These are phyloP conservation scores for Drosophila burlai DNA, from an alignment of 1,140 invertebrate genomes.

Conservation along the genomic window DNA sequence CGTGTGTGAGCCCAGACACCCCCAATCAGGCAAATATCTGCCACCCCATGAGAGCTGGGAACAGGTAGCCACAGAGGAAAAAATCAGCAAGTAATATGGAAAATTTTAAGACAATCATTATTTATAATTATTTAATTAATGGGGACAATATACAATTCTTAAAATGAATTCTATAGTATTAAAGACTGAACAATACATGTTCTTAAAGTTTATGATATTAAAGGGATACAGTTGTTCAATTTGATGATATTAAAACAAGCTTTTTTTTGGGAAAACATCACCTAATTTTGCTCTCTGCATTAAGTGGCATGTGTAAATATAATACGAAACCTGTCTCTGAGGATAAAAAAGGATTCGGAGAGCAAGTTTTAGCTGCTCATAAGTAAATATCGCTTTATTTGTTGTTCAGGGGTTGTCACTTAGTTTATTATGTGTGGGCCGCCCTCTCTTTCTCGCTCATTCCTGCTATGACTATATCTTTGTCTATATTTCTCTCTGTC, in stretches of 20 bases:
- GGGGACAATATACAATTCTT: neutral
- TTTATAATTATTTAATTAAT: neutral
- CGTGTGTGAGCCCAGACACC: constrained; percentile 17
- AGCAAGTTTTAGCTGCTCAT: constrained; percentile 35
- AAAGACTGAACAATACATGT: neutral
- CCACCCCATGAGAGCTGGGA: constrained; percentile 31
- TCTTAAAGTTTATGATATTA: neutral
- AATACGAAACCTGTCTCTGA: constrained; percentile 29
- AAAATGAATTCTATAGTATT: neutral
- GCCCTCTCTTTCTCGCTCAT: neutral
- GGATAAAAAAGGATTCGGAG: constrained; percentile 47
- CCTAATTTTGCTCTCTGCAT: constrained; percentile 23
- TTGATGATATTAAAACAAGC: neutral
- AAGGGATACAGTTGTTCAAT: accelerated
- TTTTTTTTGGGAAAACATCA: neutral
- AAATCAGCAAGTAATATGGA: neutral
- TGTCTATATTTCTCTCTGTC: neutral
- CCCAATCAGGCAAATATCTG: constrained; percentile 27
- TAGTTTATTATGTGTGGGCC: constrained; percentile 23
- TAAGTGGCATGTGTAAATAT: constrained; percentile 70
- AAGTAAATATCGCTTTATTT: constrained; percentile 47
- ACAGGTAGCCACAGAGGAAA: constrained; percentile 48
- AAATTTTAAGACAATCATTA: no score
- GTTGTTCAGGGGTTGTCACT: constrained; percentile 46
- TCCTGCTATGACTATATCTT: neutral